Percentiles rank a stretch among this genome's conserved stretches.
phyloP scores from a whole-genome alignment of 2,113 vertebrate species.

The Gambusia holbrooki region DNA sequence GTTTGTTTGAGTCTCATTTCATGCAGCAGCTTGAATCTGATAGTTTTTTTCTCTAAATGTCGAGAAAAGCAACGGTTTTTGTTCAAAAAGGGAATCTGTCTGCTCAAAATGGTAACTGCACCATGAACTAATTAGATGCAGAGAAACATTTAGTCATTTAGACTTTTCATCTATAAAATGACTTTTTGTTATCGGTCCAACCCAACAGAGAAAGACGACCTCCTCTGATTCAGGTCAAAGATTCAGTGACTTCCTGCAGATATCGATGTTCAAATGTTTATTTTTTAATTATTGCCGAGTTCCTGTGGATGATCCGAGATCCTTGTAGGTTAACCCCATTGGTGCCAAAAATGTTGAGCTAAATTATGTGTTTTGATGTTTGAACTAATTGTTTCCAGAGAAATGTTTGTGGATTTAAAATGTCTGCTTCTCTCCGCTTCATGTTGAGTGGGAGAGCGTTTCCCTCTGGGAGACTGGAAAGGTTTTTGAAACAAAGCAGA shows the following conservation, averaged over 20 bases:
- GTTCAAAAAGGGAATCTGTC: constrained; percentile 6
- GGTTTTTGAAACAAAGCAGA: not conserved
- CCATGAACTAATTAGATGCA: not conserved
- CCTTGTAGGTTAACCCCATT: not conserved
- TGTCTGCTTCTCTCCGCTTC: not conserved
- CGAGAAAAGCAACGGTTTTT: not conserved
- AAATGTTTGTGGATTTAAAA: not conserved
- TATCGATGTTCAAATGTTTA: not conserved
- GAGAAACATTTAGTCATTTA: not conserved
- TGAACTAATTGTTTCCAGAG: not conserved
- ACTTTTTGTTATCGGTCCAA: not conserved
- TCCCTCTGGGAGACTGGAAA: not conserved
- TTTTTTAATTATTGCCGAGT: not conserved
- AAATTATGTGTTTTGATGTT: not conserved
- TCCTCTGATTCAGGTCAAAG: not conserved
- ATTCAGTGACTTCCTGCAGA: not conserved
- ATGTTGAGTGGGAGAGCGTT: not conserved
- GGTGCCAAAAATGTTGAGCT: not conserved
- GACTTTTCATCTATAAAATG: not conserved
- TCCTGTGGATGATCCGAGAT: not conserved
- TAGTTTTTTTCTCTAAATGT: constrained; percentile 13
- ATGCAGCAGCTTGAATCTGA: constrained; percentile 12
- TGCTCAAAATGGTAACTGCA: not conserved
- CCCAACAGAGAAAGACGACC: not conserved
- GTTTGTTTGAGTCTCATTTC: constrained; percentile 1